Base-by-base conservation (phyloP, 1,140 invertebrate genomes). In the Cepaea nemoralis region DNA sequence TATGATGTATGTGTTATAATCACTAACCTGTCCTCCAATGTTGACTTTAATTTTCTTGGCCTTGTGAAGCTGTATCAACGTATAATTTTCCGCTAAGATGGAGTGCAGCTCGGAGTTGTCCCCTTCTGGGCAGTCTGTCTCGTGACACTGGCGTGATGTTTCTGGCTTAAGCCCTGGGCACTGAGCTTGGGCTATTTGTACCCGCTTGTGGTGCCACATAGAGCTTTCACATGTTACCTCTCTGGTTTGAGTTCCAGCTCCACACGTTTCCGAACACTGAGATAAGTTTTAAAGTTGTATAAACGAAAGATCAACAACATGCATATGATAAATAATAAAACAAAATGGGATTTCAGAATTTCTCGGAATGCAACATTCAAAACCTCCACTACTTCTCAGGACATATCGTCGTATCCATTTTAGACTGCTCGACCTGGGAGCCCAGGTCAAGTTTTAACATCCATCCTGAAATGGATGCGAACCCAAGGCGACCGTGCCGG, bases 1-100 rank as follows among this genome's bases (percentile, higher is more conserved):
- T n/a, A n/a, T n/a, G n/a, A n/a, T n/a, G n/a, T n/a, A n/a, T n/a
- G n/a, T n/a, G n/a, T 45, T 45, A 45, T 83, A 35, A 84, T 69
- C 27, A 67, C 78, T 14, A 83, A 71, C 31, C 78, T 74, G 31
- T 83, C 81, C 39, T 1, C 69, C 69, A 42, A 71, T 22, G 69
- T 71, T 71, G 69, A 71, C 37, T 39, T 2, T 71, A 22, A 71
- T 40, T 19, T 27, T 71, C 35, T 42, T 42, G n/a, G 40, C 37
- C 40, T 22, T 71, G 24, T 42, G 19, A 39, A 40, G 37, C 24
- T 71, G 69, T 39, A 71, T 71, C 33, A 71, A 27, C 1, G 69
- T 71, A 31, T 40, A 71, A 39, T 71, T 71, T 31, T 71, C 69
- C 0, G 69, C 37, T 8, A 71, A 39, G 10, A 71, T 71, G n/a